Base-by-base conservation (phyloP, 2,888 invertebrate genomes). In the Pristionchus japonicus region DNA sequence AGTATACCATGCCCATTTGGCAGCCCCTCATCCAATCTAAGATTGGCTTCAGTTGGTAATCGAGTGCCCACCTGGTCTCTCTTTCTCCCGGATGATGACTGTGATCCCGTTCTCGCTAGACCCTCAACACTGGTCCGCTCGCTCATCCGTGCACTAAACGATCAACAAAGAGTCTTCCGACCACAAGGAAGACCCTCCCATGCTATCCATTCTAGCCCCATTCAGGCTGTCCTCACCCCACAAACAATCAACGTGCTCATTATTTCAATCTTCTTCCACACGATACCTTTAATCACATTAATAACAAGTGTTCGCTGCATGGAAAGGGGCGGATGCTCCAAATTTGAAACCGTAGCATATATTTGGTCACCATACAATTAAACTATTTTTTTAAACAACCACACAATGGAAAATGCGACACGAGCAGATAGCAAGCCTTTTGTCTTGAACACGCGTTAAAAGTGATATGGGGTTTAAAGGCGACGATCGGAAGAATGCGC, bases 11-110 rank as follows among this genome's bases (percentile, higher is more conserved):
- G 31, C 40, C 70, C 70, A 74, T 74, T 40, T 74, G 37, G 3
- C 70, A 43, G 43, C n/a, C 77, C 74, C 15, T 47, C 57, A 6
- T 57, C 57, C 47, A 43, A 77, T 77, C 77, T 47, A 27, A 77
- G 77, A 77, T 77, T 77, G 77, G 77, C 37, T 77, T 77, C 77
- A 43, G 27, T 43, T n/a, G 77, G 74, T 47, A 77, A 77, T 77
- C 77, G 77, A 77, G 77, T 77, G 77, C 13, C 43, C 77, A 77
- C 77, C 77, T 77, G 77, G 77, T 47, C 20, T 70, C 37, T 13
- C 43, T 77, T 47, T 77, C n/a, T 47, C 43, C n/a, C 77, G 1
- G 13, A 15, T 15, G n/a, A 77, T 43, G 31, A 34, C 31, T 67
- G 34, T 64, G 67, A 67, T 34, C 34, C 34, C 31, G 31, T 34